Base-by-base conservation (phyloP, 1,140 invertebrate species). In the Drosophila willistoni region DNA sequence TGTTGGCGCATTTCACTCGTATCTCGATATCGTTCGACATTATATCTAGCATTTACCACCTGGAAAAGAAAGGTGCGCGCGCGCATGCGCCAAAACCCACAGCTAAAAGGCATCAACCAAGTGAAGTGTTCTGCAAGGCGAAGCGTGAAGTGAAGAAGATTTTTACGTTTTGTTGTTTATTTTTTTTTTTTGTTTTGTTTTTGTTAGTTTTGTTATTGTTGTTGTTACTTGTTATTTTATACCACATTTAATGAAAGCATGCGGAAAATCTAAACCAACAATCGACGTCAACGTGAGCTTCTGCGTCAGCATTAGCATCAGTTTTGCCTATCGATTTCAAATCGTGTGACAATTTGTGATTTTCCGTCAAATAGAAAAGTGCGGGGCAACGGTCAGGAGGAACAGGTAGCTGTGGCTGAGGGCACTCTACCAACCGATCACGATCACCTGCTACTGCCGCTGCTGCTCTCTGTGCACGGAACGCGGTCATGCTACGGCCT, bases 51-150 rank as follows among this genome's bases (percentile, higher is more conserved):
- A 29, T 71, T 29, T 57, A 19, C 47, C 47, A 33, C 33, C 60
- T 62, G 60, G 44, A 33, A 71, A 77, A 66, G 79, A 87, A 87
- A 86, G 79, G 84, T 82, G 79, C 76, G 83, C 76, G 68, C 69
- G 77, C 70, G 81, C 60, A 47, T 78, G 54, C 64, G 77, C 70
- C 76, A 70, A 29, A 73, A 59, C 59, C 68, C 54, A 19, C 76
- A 75, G 57, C 63, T 76, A 57, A 56, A 77, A 65, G 44, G 36
- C 36, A 63, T 56, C 77, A 81, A 79, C 67, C 64, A 65, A 79
- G 69, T 69, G 64, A 54, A 74, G 80, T 87, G 84, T 87, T 87
- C 84, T 87, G 84, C 84, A 89, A 87, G 84, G 84, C 84, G 81
- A 39, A 87, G 84, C 84, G 84, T 87, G 84, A 87, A 87, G 84